Percentiles rank a stretch among this genome's conserved stretches.
These are phyloP conservation scores for Rotaria magnacalcarata DNA, from an alignment of 2,888 invertebrate species.

Conservation along the genomic window DNA sequence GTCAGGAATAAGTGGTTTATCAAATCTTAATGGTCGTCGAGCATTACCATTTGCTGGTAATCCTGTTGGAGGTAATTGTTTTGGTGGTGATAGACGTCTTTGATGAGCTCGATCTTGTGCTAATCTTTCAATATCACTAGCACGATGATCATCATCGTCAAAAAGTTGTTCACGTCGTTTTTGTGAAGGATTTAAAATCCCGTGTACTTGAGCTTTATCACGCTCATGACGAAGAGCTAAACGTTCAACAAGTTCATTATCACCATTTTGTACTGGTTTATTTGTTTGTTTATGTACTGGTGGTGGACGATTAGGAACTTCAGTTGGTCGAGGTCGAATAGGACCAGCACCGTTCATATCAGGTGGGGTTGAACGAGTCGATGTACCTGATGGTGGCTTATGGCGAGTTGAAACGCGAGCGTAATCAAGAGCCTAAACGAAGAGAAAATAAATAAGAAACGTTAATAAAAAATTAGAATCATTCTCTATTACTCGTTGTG, in stretches of 20 bases:
- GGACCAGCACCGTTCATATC: not conserved
- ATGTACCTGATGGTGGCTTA: not conserved
- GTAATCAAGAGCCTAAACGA: not conserved
- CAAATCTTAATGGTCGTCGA: constrained; percentile 24
- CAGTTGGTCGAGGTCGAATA: not conserved
- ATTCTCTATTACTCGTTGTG: constrained; percentile 4
- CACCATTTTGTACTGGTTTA: not conserved
- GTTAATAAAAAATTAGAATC: not conserved
- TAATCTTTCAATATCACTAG: constrained; percentile 8
- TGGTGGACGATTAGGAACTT: not conserved
- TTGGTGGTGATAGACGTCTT: not conserved
- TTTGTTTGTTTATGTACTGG: not conserved
- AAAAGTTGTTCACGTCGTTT: not conserved
- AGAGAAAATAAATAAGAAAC: not conserved
- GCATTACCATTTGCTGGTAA: not conserved
- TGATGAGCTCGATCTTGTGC: constrained; percentile 29
- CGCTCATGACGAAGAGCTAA: constrained; percentile 18
- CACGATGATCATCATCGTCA: constrained; percentile 1
- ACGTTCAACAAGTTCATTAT: constrained; percentile 22
- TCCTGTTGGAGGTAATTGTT: not conserved
- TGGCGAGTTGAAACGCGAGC: constrained; percentile 20
- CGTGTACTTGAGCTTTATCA: constrained; percentile 22
- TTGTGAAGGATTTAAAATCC: constrained; percentile 24
- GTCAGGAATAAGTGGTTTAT: not conserved
- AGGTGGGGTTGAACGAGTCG: not conserved